Conservation (phyloP, 2,113 vertebrate genomes). For the Ginglymostoma cirratum region DNA sequence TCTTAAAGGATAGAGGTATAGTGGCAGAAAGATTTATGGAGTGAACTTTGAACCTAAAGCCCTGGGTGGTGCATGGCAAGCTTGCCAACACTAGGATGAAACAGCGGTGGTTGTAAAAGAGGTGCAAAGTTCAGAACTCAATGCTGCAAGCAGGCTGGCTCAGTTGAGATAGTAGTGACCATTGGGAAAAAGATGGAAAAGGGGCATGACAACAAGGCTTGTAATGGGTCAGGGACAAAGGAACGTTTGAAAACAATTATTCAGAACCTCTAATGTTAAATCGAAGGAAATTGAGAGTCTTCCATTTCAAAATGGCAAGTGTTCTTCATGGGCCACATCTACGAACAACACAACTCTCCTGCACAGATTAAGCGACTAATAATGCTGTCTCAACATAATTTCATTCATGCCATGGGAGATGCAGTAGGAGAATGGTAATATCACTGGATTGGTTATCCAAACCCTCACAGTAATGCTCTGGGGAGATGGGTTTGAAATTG, state of each 20-base stretch:
- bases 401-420: too few relatives aligned
- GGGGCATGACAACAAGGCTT: neutral
- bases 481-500: too few relatives aligned
- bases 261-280: neutral
- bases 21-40: neutral
- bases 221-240: neutral
- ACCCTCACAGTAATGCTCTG: too few relatives aligned
- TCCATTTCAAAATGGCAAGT: neutral
- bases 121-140: neutral
- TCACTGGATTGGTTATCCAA: too few relatives aligned
- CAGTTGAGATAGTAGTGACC: neutral
- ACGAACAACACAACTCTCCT: neutral
- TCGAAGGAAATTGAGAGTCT: neutral
- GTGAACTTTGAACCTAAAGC: neutral
- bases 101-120: neutral
- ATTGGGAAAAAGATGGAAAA: neutral
- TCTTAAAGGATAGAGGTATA: neutral
- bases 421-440: too few relatives aligned
- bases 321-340: neutral
- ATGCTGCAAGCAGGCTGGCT: neutral
- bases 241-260: neutral
- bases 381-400: too few relatives aligned
- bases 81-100: neutral
- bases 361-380: neutral
- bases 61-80: neutral